Conservation (phyloP, 2,888 invertebrate species). For the Drosophila greeni region DNA sequence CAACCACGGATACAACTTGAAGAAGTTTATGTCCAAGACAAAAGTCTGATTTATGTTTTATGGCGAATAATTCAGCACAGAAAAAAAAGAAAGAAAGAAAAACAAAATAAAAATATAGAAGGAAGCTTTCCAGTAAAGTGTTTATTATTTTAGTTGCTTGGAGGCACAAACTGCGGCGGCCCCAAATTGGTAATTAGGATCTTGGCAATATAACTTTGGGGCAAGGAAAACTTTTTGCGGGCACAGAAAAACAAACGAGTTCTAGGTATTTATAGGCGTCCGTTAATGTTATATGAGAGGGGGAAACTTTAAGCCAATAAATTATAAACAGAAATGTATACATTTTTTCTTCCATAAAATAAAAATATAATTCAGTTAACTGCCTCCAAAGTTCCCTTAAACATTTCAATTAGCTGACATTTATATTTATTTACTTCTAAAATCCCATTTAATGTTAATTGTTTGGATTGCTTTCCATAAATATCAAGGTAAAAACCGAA, state of each 20-base stretch:
- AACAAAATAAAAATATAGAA: constrained; percentile 30
- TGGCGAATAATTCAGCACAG: constrained; percentile 42
- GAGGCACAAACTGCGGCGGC: constrained; percentile 37
- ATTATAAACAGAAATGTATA: not conserved
- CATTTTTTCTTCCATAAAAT: not conserved
- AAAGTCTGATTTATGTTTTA: constrained; percentile 63
- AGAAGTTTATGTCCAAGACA: constrained; percentile 43
- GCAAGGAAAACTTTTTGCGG: constrained; percentile 12
- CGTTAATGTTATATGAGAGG: constrained; percentile 3
- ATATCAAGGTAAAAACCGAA: not conserved
- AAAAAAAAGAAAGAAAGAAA: constrained; percentile 14
- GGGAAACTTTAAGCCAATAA: not conserved
- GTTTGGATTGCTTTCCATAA: not conserved
- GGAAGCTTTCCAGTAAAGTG: constrained; percentile 55
- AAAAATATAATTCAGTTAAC: not conserved
- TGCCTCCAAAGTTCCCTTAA: not conserved
- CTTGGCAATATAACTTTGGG: constrained; percentile 16
- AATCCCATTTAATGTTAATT: too few species aligned
- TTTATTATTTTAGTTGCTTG: constrained; percentile 63
- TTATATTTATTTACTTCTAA: not conserved
- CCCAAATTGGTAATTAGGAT: constrained; percentile 35
- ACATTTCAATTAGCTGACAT: too few species aligned
- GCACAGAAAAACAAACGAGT: constrained; percentile 17
- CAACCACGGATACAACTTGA: constrained; percentile 20
- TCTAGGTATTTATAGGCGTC: constrained; percentile 14